Evolutionary conservation across 2,888 invertebrate genomes (phyloP).

Genomic region (Ferdinandea cuprea): DNA sequence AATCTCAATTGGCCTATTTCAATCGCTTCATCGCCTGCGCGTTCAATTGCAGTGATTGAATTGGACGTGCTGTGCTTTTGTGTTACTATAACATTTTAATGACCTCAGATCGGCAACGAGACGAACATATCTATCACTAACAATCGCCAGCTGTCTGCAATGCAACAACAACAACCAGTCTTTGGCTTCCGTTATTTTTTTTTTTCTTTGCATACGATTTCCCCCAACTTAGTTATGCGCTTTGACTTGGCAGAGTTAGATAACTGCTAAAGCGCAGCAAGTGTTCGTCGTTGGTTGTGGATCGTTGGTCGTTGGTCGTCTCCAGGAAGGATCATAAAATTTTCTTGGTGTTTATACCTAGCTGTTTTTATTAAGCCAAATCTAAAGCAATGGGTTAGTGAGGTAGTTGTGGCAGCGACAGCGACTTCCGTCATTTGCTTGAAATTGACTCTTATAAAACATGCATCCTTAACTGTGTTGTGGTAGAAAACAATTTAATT

Average conservation of each 20-base stretch:
- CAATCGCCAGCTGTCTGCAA: conserved; percentile 46
- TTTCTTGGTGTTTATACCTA: conserved; percentile 4
- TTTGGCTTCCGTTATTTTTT: conserved; percentile 45
- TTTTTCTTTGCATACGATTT: conserved; percentile 38
- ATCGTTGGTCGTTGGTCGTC: conserved; percentile 27
- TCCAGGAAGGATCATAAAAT: conserved; percentile 63
- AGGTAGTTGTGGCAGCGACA: conserved; percentile 6
- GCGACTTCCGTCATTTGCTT: conserved; percentile 61
- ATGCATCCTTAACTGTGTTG: conserved; percentile 40
- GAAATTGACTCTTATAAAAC: conserved; percentile 54
- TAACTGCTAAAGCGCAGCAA: conserved; percentile 45
- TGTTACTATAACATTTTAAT: conserved; percentile 45
- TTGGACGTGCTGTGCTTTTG: conserved; percentile 7
- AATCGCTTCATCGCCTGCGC: too few species aligned
- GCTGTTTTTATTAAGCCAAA: conserved; percentile 30
- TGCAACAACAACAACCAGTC: conserved; percentile 28
- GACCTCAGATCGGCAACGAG: conserved; percentile 13
- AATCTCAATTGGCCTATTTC: conserved; percentile 10
- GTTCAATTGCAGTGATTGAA: conserved; percentile 18
- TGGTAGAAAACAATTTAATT: conserved; percentile 55
- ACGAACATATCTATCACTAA: conserved; percentile 61
- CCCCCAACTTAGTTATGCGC: conserved; percentile 51
- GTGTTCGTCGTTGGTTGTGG: conserved; percentile 29
- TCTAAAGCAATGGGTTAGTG: conserved; percentile 72
- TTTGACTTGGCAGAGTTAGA: conserved; percentile 40